Conservation (phyloP, 2,888 invertebrate species). For the Rotaria macrura region DNA sequence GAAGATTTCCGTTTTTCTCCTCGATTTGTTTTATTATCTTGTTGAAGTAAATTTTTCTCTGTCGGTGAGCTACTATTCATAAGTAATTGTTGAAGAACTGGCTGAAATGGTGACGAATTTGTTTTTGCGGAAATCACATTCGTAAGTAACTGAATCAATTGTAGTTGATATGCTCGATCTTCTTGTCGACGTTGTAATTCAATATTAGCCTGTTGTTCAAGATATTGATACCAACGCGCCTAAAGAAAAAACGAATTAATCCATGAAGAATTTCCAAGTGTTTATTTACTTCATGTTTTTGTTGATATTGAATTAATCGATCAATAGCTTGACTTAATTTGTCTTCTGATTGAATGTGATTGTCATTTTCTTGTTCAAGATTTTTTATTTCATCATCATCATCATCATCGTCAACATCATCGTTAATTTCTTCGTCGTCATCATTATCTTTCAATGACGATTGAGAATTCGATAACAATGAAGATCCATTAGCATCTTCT, state of each 20-base stretch:
- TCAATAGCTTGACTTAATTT: neutral
- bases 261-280: neutral
- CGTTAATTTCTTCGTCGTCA: neutral
- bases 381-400: neutral
- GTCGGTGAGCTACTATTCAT: neutral
- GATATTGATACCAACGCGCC: conserved; percentile 14
- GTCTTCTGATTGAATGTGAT: neutral
- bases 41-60: neutral
- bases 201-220: neutral
- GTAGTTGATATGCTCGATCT: conserved; percentile 13
- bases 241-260: neutral
- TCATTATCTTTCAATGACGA: neutral
- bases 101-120: neutral
- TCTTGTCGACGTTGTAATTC: conserved; percentile 14
- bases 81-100: neutral
- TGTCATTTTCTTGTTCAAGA: neutral
- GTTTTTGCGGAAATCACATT: neutral
- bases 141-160: neutral
- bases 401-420: neutral
- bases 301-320: neutral
- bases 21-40: neutral
- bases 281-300: neutral
- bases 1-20: neutral
- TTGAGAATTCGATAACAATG: neutral
- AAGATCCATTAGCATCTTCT: neutral